Evolutionary conservation across 2,888 invertebrate species (phyloP).

Genomic region (Pterostichus niger): DNA sequence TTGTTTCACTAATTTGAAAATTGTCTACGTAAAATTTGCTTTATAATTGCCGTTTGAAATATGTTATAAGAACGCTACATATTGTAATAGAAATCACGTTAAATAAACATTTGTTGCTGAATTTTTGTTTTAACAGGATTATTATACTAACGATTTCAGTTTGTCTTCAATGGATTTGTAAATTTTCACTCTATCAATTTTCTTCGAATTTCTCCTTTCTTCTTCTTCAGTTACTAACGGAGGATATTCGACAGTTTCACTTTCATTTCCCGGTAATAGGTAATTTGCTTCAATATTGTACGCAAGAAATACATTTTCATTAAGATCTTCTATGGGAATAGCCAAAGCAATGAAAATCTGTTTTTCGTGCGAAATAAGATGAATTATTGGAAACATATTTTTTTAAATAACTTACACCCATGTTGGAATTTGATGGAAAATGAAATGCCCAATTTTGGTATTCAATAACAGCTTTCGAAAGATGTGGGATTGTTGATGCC

Average conservation of each 20-base stretch:
- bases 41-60: too few species aligned
- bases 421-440: slow-evolving; percentile 55
- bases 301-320: slow-evolving; percentile 85
- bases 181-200: slow-evolving; percentile 50
- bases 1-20: too few species aligned
- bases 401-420: slow-evolving; percentile 58
- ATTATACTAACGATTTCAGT: slow-evolving; percentile 65
- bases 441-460: slow-evolving; percentile 63
- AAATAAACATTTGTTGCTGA: too few species aligned
- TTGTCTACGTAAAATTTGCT: too few species aligned
- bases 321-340: slow-evolving; percentile 84
- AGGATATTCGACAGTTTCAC: slow-evolving; percentile 73
- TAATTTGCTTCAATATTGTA: slow-evolving; percentile 88
- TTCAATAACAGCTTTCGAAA: slow-evolving; percentile 44
- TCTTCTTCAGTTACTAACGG: slow-evolving; percentile 70
- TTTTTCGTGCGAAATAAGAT: slow-evolving; percentile 13
- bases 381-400: slow-evolving; percentile 12
- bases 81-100: too few species aligned
- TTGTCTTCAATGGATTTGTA: slow-evolving; percentile 68
- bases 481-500: neutral
- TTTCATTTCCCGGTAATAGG: slow-evolving; percentile 80
- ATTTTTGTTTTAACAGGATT: too few species aligned
- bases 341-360: slow-evolving; percentile 86
- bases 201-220: slow-evolving; percentile 68
- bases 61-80: too few species aligned